Percentiles rank a stretch among this genome's conserved stretches.
Conservation (phyloP, 1,140 invertebrate genomes). For the Leptinotarsa lineolata region DNA sequence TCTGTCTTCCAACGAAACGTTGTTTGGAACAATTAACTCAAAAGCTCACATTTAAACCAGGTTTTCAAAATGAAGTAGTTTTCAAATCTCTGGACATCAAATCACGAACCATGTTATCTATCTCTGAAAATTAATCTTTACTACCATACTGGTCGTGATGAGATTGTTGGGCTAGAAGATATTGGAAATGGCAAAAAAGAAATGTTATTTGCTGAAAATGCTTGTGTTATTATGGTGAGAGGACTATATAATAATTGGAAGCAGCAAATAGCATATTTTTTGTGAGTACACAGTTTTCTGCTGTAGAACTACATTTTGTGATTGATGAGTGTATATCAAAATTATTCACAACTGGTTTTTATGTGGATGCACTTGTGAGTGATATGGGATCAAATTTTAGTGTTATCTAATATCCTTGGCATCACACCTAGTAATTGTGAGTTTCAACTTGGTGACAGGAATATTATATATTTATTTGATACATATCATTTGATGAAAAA, state of each 20-base stretch:
- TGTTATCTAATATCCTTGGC: no score
- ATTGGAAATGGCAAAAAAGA: not conserved
- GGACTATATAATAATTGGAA: conserved; percentile 27
- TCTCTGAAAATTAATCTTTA: conserved; percentile 2
- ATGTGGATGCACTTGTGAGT: conserved; percentile 14
- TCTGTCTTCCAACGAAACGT: no score
- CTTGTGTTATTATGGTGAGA: conserved; percentile 7
- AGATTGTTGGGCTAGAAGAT: conserved; percentile 10
- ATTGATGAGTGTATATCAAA: conserved; percentile 18
- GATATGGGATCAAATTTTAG: conserved; percentile 29
- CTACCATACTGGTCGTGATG: conserved; percentile 9
- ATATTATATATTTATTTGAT: no score
- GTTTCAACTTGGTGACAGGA: not conserved
- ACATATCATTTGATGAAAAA: no score
- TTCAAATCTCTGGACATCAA: no score
- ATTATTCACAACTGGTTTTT: conserved; percentile 1
- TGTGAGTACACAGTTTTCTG: no score
- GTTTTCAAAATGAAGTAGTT: no score
- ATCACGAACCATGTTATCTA: no score
- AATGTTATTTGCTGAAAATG: not conserved
- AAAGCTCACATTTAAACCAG: no score
- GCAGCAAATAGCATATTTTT: conserved; percentile 24
- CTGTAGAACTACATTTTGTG: not conserved
- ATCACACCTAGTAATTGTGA: no score
- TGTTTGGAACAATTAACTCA: no score